phyloP scores from a whole-genome alignment of 2,797 vertebrate genomes.

The Rhadinocentrus ornatus region DNA sequence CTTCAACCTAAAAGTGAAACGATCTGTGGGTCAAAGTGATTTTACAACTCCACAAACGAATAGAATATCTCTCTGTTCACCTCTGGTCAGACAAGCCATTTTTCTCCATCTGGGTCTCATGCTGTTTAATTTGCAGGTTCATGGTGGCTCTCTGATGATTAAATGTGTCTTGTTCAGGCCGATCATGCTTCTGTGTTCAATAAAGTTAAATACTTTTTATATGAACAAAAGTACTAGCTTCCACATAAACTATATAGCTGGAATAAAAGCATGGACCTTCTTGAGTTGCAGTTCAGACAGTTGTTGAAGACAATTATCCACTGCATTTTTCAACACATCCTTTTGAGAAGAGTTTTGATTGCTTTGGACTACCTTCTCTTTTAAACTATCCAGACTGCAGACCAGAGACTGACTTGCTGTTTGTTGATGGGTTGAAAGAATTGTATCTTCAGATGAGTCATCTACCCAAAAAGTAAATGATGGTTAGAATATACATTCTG shows the following conservation, averaged over 20 bases:
- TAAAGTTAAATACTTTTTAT: constrained; percentile 13
- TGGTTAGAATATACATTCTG: constrained; percentile 15
- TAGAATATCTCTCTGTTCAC: constrained; percentile 61
- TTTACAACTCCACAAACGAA: background rate
- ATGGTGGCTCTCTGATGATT: constrained; percentile 67
- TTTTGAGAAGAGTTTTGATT: constrained; percentile 43
- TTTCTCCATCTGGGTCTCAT: constrained; percentile 80
- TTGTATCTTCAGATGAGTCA: constrained; percentile 25
- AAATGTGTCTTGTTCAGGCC: constrained; percentile 72
- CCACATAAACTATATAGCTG: background rate
- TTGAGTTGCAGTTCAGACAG: constrained; percentile 75
- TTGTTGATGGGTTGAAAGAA: constrained; percentile 53
- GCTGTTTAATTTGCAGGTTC: constrained; percentile 80
- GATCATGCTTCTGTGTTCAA: constrained; percentile 69
- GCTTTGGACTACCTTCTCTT: constrained; percentile 48
- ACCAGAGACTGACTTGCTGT: constrained; percentile 48
- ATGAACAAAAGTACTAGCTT: background rate
- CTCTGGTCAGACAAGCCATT: constrained; percentile 79
- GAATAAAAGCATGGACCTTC: constrained; percentile 68
- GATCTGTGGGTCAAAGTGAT: constrained; percentile 24
- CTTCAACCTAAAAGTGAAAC: constrained; percentile 73
- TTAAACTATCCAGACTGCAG: constrained; percentile 57
- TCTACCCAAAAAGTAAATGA: constrained; percentile 48
- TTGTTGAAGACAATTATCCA: constrained; percentile 75
- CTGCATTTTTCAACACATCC: constrained; percentile 59